Evolutionary conservation across 1,140 invertebrate species (phyloP).

Genomic region (Neodiprion lecontei): DNA sequence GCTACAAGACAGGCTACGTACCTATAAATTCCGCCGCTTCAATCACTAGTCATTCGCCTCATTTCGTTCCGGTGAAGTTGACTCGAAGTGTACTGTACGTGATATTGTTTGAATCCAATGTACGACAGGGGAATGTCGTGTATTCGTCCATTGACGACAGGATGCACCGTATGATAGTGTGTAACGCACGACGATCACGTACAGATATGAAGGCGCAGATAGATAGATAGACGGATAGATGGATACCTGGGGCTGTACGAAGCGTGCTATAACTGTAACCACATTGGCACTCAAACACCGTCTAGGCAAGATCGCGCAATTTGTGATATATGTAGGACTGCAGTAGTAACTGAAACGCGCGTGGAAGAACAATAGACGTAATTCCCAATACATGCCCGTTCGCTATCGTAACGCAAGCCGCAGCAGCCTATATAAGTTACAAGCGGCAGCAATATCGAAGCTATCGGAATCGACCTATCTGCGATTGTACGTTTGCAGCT

Average conservation of each 20-base stretch:
- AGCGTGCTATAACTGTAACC: too few relatives aligned
- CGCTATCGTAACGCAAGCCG: background rate
- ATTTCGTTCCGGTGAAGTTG: background rate
- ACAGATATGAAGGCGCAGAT: too few relatives aligned
- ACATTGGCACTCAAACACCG: background rate
- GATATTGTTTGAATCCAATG: too few relatives aligned
- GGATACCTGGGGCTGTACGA: too few relatives aligned
- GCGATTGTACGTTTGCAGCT: slow-evolving; percentile 11
- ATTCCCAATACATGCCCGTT: background rate
- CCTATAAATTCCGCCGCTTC: too few relatives aligned
- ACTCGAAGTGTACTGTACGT: too few relatives aligned
- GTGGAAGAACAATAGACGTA: background rate
- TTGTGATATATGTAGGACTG: background rate
- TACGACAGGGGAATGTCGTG: too few relatives aligned
- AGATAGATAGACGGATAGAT: too few relatives aligned
- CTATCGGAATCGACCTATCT: slow-evolving; percentile 25
- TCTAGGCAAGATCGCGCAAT: background rate
- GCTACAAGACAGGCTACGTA: background rate
- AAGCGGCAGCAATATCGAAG: slow-evolving; percentile 33
- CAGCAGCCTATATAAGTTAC: slow-evolving; percentile 14
- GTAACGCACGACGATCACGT: too few relatives aligned
- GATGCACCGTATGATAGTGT: too few relatives aligned
- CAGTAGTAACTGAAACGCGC: background rate
- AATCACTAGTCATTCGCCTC: background rate
- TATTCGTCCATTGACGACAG: too few relatives aligned